These are phyloP conservation scores for Cordylochernes scorpioides DNA, from an alignment of 2,888 invertebrate species.

Conservation along the genomic window DNA sequence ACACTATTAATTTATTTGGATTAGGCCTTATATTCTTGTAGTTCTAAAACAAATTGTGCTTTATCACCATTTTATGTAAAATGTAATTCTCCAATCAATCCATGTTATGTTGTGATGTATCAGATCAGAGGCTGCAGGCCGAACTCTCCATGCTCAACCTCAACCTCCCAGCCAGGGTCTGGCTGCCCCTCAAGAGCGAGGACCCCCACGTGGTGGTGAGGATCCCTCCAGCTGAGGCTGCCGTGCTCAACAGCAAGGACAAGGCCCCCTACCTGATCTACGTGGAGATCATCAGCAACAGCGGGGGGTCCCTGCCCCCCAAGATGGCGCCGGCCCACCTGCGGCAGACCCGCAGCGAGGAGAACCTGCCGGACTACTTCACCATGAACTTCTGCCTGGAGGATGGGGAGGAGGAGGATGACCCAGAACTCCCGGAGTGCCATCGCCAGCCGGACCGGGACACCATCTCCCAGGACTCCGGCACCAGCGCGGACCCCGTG, in stretches of 20 bases:
- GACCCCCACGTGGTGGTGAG: conserved; percentile 73
- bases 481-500: conserved; percentile 34
- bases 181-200: conserved; percentile 70
- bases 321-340: conserved; percentile 37
- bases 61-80: background rate
- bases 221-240: conserved; percentile 87
- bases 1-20: no score
- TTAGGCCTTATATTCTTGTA: no score
- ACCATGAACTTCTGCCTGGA: no score
- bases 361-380: conserved; percentile 39
- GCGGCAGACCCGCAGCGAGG: conserved; percentile 75
- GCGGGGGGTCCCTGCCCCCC: conserved; percentile 59
- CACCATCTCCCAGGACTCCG: conserved; percentile 55
- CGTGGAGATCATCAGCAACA: conserved; percentile 59
- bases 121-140: conserved; percentile 48
- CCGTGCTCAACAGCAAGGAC: conserved; percentile 94
- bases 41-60: background rate
- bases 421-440: conserved; percentile 9
- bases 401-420: no score
- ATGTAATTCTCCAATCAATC: conserved; percentile 1
- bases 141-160: conserved; percentile 78
- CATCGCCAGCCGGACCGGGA: conserved; percentile 28
- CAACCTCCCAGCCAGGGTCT: conserved; percentile 87
- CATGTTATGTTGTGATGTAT: conserved; percentile 21
- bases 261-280: conserved; percentile 96